Base-by-base conservation (phyloP, 2,797 vertebrate species). In the Oreochromis mossambicus region DNA sequence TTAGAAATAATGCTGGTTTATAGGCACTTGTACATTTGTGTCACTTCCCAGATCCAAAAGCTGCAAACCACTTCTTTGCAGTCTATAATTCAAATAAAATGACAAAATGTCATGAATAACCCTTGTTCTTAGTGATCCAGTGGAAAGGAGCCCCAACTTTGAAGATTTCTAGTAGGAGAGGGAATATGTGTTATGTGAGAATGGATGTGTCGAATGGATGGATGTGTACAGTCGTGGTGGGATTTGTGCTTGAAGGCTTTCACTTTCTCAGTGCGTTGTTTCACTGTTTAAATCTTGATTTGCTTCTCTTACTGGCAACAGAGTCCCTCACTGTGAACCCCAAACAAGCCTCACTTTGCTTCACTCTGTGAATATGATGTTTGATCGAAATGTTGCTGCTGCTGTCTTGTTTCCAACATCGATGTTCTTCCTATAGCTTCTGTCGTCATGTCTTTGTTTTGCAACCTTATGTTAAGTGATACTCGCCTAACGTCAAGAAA, bases 271-370 rank as follows among this genome's bases (percentile, higher is more conserved):
- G 17, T 19, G 26, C 84, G 78, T 78, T 36, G 50, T 84, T 68
- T 55, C 73, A 79, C 80, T 34, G 4, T 84, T 17, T 78, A 1
- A 78, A 41, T 48, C 50, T 88, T 89, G 15, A 78, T 86, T 90
- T 87, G 81, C 82, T 80, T 77, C 80, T 88, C 82, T 68, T 85
- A 68, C 81, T 80, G 86, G 84, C 85, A 5, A 77, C 90, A 86
- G 91, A 83, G 66, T 78, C 61, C 77, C 82, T 84, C 82, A 86
- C 84, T 82, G 2, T 77, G 21, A 51, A 29, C 75, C 52, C 58
- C 29, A 11, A 84, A 61, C 54, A 4, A 81, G 73, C 84, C 46
- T 87, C 89, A 82, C 68, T 73, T 54, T 73, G 70, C 82, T 83
- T 81, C 80, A 81, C 79, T 79, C 41, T 84, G 78, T 83, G 7